A percentile compares a stretch with the other conserved stretches of the same genome.
These are phyloP conservation scores for Mobula birostris DNA, from an alignment of 2,113 vertebrate genomes.

Conservation along the genomic window DNA sequence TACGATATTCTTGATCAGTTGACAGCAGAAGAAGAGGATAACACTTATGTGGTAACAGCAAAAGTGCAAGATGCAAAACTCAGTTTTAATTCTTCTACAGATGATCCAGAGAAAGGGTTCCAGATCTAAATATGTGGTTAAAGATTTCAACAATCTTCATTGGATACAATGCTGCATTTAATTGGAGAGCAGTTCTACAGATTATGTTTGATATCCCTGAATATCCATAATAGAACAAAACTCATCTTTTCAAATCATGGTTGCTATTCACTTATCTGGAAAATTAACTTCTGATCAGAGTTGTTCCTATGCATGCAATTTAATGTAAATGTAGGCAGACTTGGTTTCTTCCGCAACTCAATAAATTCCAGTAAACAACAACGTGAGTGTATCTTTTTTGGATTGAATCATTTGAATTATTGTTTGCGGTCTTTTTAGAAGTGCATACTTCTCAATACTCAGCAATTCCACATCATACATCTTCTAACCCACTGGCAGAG, in stretches of 20 bases:
- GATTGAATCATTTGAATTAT: no score
- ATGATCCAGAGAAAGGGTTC: slow-evolving; percentile 96
- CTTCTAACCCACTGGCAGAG: no score
- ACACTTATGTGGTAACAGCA: slow-evolving; percentile 90
- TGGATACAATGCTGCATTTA: slow-evolving; percentile 99
- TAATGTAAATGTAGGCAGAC: slow-evolving; percentile 84
- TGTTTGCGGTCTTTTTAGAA: no score
- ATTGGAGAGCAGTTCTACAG: slow-evolving; percentile 92
- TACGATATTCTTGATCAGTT: slow-evolving; percentile 98
- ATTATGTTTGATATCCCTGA: slow-evolving; percentile 93
- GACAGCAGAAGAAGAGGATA: slow-evolving; percentile 81
- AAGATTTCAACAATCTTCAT: slow-evolving; percentile 99
- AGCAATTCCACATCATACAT: no score
- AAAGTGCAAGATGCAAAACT: slow-evolving; percentile 93
- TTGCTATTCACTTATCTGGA: slow-evolving; percentile 59
- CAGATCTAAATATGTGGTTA: slow-evolving; percentile 90
- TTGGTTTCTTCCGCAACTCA: slow-evolving; percentile 74
- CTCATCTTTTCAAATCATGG: slow-evolving; percentile 68
- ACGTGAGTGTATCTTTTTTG: slow-evolving; percentile 59
- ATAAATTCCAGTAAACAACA: slow-evolving; percentile 71
- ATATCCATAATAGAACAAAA: slow-evolving; percentile 92
- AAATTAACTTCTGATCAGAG: slow-evolving; percentile 69
- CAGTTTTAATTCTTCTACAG: slow-evolving; percentile 94
- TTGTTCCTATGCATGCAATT: slow-evolving; percentile 70
- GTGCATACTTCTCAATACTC: no score